Evolutionary conservation across 2,113 vertebrate genomes (phyloP).

Genomic region (Leptobrachium leishanense): DNA sequence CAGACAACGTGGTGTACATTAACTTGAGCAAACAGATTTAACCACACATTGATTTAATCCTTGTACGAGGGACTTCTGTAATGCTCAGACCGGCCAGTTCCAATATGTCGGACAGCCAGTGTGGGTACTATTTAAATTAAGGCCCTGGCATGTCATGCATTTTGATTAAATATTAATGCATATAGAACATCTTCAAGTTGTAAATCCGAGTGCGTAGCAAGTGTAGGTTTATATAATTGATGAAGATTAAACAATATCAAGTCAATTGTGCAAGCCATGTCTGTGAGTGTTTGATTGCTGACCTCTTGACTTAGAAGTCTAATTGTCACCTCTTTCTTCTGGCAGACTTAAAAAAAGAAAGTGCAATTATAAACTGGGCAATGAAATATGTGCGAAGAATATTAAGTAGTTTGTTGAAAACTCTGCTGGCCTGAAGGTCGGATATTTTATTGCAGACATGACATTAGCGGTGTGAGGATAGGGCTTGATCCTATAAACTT

Average conservation of each 20-base stretch:
- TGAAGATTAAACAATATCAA: conserved; percentile 54
- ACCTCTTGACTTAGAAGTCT: conserved; percentile 66
- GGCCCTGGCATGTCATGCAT: no score
- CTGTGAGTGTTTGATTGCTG: conserved; percentile 65
- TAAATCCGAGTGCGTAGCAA: no score
- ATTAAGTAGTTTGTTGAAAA: conserved; percentile 39
- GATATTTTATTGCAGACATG: neutral
- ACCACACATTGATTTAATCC: no score
- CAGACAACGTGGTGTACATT: no score
- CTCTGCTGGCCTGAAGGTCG: conserved; percentile 40
- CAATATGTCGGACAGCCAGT: no score
- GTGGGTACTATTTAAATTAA: no score
- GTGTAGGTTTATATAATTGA: conserved; percentile 58
- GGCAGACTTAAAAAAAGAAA: conserved; percentile 53
- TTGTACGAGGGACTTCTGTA: no score
- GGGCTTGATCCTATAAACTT: no score
- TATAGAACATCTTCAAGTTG: no score
- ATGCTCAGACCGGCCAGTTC: no score
- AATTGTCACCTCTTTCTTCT: conserved; percentile 54
- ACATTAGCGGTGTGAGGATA: no score
- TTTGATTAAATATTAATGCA: no score
- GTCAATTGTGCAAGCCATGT: conserved; percentile 56
- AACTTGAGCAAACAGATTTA: neutral
- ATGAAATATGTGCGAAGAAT: conserved; percentile 53
- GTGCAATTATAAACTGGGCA: conserved; percentile 60